A percentile compares a stretch with the other conserved stretches of the same genome.
phyloP scores from a whole-genome alignment of 2,888 invertebrate genomes.

The Sinentomon sp. region DNA sequence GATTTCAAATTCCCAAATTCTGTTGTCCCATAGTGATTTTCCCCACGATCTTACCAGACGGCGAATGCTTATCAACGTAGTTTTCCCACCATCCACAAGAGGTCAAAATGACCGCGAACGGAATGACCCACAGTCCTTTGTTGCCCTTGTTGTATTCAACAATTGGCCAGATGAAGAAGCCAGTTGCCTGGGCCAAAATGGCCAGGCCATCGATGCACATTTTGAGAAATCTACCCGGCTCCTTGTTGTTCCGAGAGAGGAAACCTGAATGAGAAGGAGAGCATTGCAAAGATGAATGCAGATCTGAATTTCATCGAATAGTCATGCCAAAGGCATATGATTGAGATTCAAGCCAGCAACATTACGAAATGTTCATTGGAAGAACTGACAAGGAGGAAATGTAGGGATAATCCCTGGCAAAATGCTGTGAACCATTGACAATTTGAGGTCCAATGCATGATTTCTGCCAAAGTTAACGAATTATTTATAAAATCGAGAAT shows the following conservation, averaged over 20 bases:
- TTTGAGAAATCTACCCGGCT: conserved; percentile 24
- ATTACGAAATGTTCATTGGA: no score
- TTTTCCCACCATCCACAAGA: conserved; percentile 98
- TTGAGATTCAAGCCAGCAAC: no score
- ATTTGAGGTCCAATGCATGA: no score
- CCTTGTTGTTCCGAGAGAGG: conserved; percentile 51
- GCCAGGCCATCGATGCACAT: conserved; percentile 39
- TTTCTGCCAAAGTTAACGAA: no score
- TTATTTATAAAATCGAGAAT: no score
- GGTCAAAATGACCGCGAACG: conserved; percentile 51
- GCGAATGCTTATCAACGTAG: conserved; percentile 62
- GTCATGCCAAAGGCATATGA: no score
- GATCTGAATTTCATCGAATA: no score
- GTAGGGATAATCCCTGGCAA: no score
- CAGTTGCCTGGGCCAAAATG: conserved; percentile 63
- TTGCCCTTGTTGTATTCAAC: conserved; percentile 28
- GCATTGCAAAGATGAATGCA: no score
- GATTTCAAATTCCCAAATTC: no score
- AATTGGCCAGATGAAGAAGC: conserved; percentile 74
- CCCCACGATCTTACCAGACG: conserved; percentile 35
- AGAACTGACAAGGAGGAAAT: no score
- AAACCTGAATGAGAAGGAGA: conserved; percentile 30
- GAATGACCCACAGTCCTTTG: conserved; percentile 48
- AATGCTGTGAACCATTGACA: no score
- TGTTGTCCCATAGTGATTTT: conserved; percentile 1